phyloP scores from a whole-genome alignment of 2,113 vertebrate genomes.

The Sylvietta virens region DNA sequence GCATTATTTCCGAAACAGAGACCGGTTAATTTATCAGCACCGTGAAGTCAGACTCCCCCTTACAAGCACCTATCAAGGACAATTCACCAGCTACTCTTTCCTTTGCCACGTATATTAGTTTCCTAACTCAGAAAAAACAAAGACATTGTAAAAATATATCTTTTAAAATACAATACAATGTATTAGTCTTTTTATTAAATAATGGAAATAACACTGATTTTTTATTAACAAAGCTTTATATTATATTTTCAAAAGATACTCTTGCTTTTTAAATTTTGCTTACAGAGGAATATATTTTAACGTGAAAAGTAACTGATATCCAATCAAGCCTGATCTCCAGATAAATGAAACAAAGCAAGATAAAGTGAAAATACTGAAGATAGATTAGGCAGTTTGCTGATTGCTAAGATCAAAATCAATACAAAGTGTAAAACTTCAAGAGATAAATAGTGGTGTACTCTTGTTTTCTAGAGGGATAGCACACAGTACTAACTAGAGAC shows the following conservation, averaged over 20 bases:
- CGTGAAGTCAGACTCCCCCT: neutral
- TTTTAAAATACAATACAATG: neutral
- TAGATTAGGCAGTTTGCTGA: conserved; percentile 2
- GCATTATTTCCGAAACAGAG: neutral
- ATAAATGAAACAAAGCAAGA: conserved; percentile 3
- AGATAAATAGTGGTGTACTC: neutral
- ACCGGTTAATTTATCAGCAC: neutral
- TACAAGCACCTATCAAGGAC: neutral
- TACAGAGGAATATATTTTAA: neutral
- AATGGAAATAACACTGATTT: neutral
- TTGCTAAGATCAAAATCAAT: conserved; percentile 25
- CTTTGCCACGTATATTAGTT: neutral
- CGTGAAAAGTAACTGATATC: neutral
- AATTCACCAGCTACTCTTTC: neutral
- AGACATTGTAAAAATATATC: neutral
- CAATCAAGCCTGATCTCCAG: neutral
- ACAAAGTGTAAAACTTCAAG: conserved; percentile 17
- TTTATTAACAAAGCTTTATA: neutral
- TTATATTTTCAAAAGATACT: neutral
- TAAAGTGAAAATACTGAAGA: neutral
- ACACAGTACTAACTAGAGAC: neutral
- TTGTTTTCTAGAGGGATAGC: neutral
- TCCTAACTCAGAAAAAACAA: neutral
- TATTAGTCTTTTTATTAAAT: neutral
- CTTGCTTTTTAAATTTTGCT: neutral